phyloP scores from a whole-genome alignment of 2,797 vertebrate genomes.

The Acridotheres tristis region DNA sequence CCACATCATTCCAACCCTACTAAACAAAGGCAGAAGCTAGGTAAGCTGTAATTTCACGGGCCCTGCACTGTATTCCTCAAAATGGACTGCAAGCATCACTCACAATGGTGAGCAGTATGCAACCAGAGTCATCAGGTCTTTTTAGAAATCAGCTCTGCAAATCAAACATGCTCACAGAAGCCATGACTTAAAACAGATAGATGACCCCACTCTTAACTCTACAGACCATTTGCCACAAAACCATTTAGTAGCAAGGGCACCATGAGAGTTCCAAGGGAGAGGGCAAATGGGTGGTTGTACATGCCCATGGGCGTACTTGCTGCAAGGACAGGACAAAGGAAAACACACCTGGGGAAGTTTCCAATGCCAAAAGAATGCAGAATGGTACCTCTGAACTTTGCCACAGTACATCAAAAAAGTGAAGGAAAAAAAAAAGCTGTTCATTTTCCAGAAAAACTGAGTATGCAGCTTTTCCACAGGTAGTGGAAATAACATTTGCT shows the following conservation, averaged over 20 bases:
- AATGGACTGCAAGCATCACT: neutral
- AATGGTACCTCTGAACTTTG: neutral
- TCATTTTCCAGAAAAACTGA: neutral
- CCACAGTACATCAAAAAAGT: neutral
- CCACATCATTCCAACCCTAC: neutral
- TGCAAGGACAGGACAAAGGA: neutral
- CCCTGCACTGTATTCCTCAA: neutral
- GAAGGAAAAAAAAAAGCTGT: neutral
- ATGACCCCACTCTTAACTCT: neutral
- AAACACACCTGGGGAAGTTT: neutral
- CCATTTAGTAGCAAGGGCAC: neutral
- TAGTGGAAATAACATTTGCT: neutral
- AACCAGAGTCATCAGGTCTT: neutral
- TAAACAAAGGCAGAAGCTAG: neutral
- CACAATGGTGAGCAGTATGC: fast-evolving
- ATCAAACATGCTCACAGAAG: neutral
- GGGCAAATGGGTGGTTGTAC: neutral
- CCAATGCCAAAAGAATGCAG: neutral
- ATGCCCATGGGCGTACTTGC: neutral
- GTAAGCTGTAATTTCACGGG: neutral
- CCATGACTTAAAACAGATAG: neutral
- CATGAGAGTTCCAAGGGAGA: neutral
- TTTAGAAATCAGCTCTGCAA: neutral
- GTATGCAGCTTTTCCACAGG: conserved; percentile 1
- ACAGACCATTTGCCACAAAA: neutral